A percentile compares a stretch with the other conserved stretches of the same genome.
Evolutionary conservation across 2,797 vertebrate species (phyloP).

Genomic region (Arctocebus calabarensis): DNA sequence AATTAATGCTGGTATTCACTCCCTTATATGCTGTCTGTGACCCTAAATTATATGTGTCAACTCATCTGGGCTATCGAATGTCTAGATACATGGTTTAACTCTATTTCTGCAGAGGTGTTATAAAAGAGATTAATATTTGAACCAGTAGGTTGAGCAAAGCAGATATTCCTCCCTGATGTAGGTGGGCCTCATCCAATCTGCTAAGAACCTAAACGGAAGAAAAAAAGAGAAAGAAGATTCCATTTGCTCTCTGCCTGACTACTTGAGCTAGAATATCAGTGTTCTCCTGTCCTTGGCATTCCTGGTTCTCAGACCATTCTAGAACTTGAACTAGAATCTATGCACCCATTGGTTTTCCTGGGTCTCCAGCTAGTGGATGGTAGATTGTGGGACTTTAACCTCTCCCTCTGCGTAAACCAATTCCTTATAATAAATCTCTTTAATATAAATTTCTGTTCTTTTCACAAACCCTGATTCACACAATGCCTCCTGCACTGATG

Average conservation of each 20-base stretch:
- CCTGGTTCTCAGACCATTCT: background rate
- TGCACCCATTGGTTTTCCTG: background rate
- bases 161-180: background rate
- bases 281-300: background rate
- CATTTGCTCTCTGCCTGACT: background rate
- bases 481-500: background rate
- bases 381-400: background rate
- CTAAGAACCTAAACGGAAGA: background rate
- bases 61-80: background rate
- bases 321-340: background rate
- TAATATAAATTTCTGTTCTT: background rate
- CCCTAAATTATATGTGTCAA: background rate
- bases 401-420: background rate
- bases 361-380: background rate
- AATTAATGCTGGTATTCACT: background rate
- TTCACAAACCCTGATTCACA: background rate
- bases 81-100: background rate
- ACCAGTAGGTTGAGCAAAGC: background rate
- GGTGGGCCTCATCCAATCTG: background rate
- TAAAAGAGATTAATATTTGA: background rate
- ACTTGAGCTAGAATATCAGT: background rate
- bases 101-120: background rate
- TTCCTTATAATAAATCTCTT: background rate
- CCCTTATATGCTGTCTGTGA: background rate
- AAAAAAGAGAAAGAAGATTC: background rate